A percentile compares a stretch with the other conserved stretches of the same genome.
These are phyloP conservation scores for Acridotheres tristis DNA, from an alignment of 2,797 vertebrate genomes.

Conservation along the genomic window DNA sequence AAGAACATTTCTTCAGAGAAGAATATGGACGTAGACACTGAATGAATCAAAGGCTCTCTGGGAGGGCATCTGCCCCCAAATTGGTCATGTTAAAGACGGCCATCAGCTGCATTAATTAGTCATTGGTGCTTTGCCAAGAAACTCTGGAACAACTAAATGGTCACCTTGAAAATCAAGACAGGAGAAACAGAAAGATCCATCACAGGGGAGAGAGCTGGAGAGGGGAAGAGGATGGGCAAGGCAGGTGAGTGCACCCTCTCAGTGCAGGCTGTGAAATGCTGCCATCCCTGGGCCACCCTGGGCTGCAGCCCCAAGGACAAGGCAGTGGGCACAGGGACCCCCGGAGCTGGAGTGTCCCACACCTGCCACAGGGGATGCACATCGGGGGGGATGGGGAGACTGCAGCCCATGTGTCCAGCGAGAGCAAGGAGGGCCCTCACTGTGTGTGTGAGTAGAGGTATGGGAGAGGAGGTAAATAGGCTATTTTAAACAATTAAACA, in stretches of 20 bases:
- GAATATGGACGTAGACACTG: background rate
- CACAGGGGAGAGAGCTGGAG: fast-evolving
- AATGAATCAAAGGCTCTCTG: background rate
- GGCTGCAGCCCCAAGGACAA: fast-evolving
- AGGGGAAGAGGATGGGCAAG: too few species aligned
- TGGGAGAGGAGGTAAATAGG: background rate
- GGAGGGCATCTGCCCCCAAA: background rate
- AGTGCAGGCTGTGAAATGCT: background rate
- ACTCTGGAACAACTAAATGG: fast-evolving
- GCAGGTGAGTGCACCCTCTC: background rate
- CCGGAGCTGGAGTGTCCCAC: background rate
- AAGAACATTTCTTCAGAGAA: background rate
- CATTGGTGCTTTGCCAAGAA: background rate
- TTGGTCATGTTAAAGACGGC: fast-evolving
- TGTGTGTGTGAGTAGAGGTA: fast-evolving
- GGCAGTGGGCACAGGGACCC: fast-evolving
- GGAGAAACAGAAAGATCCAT: background rate
- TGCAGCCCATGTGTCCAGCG: too few species aligned
- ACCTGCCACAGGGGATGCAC: background rate
- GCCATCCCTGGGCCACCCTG: background rate
- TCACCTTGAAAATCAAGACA: background rate
- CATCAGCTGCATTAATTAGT: background rate
- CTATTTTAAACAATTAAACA: background rate
- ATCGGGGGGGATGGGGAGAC: background rate
- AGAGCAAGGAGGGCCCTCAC: background rate